A percentile compares a stretch with the other conserved stretches of the same genome.
phyloP scores from a whole-genome alignment of 2,888 invertebrate genomes.

The Gasteruption jaculator region DNA sequence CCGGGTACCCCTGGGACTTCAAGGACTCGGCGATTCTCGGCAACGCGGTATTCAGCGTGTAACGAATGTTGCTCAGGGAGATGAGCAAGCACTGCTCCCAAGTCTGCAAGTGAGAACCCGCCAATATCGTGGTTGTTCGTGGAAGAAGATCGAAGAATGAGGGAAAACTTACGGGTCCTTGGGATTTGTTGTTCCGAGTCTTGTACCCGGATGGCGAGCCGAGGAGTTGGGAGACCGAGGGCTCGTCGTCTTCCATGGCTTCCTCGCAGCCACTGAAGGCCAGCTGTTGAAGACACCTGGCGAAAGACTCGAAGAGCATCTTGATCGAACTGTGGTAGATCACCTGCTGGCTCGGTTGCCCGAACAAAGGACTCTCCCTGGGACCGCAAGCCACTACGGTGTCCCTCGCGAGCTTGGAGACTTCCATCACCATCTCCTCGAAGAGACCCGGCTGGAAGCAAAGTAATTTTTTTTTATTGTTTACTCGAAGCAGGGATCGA shows the following conservation, averaged over 20 bases:
- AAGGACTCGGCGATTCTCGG: conserved; percentile 66
- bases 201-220: conserved; percentile 57
- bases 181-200: conserved; percentile 39
- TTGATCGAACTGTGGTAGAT: conserved; percentile 43
- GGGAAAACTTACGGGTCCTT: conserved; percentile 42
- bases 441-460: conserved; percentile 63
- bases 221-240: conserved; percentile 61
- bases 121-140: background rate
- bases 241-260: conserved; percentile 55
- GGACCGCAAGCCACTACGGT: conserved; percentile 69
- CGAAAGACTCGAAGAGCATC: conserved; percentile 41
- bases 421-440: conserved; percentile 69
- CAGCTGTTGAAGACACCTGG: conserved; percentile 66
- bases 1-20: conserved; percentile 68
- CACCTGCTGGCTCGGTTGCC: conserved; percentile 51
- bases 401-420: conserved; percentile 66
- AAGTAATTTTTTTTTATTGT: no score
- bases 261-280: conserved; percentile 68
- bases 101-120: conserved; percentile 48
- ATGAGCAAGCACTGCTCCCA: conserved; percentile 82
- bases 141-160: no score
- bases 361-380: conserved; percentile 60
- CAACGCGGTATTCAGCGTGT: conserved; percentile 71
- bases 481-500: conserved; percentile 12
- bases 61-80: conserved; percentile 84